Evolutionary conservation across 2,888 invertebrate genomes (phyloP).

Genomic region (Diploptera punctata): DNA sequence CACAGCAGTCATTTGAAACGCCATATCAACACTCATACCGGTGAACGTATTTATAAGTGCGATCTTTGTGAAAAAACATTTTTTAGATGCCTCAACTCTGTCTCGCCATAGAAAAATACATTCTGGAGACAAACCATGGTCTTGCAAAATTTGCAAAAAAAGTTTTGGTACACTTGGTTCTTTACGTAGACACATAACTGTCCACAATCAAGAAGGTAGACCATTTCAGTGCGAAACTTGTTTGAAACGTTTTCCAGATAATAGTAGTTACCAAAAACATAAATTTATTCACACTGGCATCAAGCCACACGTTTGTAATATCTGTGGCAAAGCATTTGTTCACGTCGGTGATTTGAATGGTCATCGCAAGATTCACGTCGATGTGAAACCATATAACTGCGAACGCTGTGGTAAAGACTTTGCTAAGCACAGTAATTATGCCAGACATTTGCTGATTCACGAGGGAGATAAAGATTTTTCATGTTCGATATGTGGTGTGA

Average conservation of each 20-base stretch:
- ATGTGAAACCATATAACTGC: constrained; percentile 49
- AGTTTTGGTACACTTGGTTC: constrained; percentile 55
- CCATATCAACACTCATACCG: constrained; percentile 47
- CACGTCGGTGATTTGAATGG: constrained; percentile 57
- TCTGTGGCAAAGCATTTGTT: constrained; percentile 63
- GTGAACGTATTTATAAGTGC: constrained; percentile 52
- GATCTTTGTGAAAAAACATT: constrained; percentile 62
- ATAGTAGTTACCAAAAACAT: constrained; percentile 55
- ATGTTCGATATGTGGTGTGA: constrained; percentile 35
- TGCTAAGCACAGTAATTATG: constrained; percentile 52
- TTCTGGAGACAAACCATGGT: constrained; percentile 46
- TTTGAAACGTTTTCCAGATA: constrained; percentile 55
- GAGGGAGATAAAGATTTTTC: constrained; percentile 27
- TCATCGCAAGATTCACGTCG: constrained; percentile 53
- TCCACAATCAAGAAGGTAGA: constrained; percentile 55
- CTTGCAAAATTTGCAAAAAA: constrained; percentile 53
- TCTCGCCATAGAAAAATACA: constrained; percentile 55
- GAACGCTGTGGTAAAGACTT: constrained; percentile 51
- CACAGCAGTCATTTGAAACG: constrained; percentile 44
- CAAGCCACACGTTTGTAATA: constrained; percentile 54
- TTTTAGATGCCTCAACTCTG: constrained; percentile 58
- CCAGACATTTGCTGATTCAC: constrained; percentile 52
- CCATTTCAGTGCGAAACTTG: constrained; percentile 57
- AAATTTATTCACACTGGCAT: constrained; percentile 54
- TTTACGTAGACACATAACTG: constrained; percentile 54